These are phyloP conservation scores for Bombus consobrinus DNA, from an alignment of 1,140 invertebrate species.

Conservation along the genomic window DNA sequence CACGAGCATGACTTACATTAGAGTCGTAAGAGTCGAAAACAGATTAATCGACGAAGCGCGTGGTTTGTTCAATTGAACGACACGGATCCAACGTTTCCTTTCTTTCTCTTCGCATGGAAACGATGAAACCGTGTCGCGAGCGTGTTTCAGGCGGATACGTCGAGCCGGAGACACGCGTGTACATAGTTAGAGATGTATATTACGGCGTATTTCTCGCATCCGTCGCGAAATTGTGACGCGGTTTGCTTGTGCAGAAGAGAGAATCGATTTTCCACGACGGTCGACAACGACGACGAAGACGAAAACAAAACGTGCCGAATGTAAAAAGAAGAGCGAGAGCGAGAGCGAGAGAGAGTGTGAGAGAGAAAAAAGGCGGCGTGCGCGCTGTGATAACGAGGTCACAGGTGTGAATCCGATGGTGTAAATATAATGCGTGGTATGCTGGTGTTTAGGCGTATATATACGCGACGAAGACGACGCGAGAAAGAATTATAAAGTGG, in stretches of 20 bases:
- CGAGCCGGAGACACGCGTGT: constrained; percentile 31
- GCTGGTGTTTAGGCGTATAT: constrained; percentile 13
- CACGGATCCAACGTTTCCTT: constrained; percentile 13
- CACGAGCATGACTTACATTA: not conserved
- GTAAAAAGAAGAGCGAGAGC: not conserved
- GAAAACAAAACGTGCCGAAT: constrained; percentile 22
- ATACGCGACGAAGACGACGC: not conserved
- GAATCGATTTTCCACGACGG: constrained; percentile 34
- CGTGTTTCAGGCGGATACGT: constrained; percentile 27
- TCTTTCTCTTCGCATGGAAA: not conserved
- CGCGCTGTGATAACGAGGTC: constrained; percentile 43
- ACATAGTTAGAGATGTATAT: constrained; percentile 48
- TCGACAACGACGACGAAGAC: not conserved
- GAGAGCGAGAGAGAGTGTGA: not conserved
- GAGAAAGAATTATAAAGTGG: not conserved
- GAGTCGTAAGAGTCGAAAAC: constrained; percentile 32
- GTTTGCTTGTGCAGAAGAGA: not conserved
- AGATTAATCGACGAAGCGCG: constrained; percentile 26
- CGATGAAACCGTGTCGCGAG: constrained; percentile 44
- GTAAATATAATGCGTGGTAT: constrained; percentile 56
- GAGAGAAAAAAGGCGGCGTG: not conserved
- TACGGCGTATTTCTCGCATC: constrained; percentile 11
- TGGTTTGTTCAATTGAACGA: constrained; percentile 21
- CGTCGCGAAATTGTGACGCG: constrained; percentile 33
- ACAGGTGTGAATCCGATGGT: constrained; percentile 51